Conservation (phyloP, 2,888 invertebrate genomes). For the Julus scandinavius region DNA sequence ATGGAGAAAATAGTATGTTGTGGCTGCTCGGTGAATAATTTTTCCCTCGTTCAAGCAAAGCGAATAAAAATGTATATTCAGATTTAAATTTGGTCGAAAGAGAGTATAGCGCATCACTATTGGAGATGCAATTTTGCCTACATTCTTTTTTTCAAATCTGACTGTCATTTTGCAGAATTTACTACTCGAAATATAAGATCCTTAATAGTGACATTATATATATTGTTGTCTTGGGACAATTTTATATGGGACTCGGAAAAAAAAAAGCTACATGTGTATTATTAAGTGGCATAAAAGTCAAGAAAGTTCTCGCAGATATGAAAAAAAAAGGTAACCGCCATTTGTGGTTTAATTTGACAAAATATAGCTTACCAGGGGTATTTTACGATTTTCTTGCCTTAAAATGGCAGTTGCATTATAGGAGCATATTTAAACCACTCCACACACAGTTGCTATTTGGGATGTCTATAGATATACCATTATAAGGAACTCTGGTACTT, state of each 20-base stretch:
- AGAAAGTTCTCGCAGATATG: neutral
- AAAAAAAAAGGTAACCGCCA: constrained; percentile 18
- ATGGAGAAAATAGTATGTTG: neutral
- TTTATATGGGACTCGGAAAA: neutral
- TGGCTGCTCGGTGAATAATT: constrained; percentile 27
- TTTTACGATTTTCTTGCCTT: neutral
- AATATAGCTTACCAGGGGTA: neutral
- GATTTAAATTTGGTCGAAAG: constrained; percentile 10
- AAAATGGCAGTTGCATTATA: neutral
- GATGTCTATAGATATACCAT: neutral
- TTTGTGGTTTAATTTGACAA: neutral
- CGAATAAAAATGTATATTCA: constrained; percentile 20
- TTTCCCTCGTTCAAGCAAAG: neutral
- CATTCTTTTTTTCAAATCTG: constrained; percentile 1
- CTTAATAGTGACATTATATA: constrained; percentile 14
- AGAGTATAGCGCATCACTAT: neutral
- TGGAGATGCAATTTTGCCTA: neutral
- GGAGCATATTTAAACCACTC: neutral
- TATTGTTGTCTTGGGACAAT: constrained; percentile 26
- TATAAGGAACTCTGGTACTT: no score
- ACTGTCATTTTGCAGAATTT: constrained; percentile 1
- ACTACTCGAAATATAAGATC: constrained; percentile 26
- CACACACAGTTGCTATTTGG: neutral
- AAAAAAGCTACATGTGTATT: neutral
- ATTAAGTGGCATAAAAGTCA: constrained; percentile 20